Base-by-base conservation (phyloP, 2,888 invertebrate species). In the Pristionchus entomophagus region DNA sequence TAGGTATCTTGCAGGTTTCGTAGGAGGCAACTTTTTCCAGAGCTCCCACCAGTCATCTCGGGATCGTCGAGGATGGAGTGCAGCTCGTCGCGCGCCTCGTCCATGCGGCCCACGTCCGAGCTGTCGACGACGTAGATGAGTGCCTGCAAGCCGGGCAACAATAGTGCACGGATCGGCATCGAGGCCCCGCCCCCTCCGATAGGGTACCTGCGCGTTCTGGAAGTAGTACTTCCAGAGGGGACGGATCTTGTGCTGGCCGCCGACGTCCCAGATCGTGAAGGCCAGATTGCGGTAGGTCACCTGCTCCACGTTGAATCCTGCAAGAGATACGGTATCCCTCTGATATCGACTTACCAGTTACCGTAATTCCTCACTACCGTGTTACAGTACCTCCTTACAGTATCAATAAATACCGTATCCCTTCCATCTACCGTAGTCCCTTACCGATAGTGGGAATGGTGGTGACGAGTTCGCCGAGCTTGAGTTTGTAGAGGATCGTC, bases 141-240 rank as follows among this genome's bases (percentile, higher is more conserved):
- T 1, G 53, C 69, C 84, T 51, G 53, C n/a, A 32, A 65, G 38
- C 12, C 22, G n/a, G 12, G 19, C 56, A n/a, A 22, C 10, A 56
- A 56, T 56, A 8, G 56, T 22, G 56, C 56, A 56, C n/a, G n/a
- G 56, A 56, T 56, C 56, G 56, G 56, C 56, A 22, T n/a, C 22
- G 14, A 32, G 45, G 5, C 6, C 29, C 22, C 2, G 0, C 49
- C 49, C 45, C 26, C 51, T 14, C 35, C 51, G 26, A 29, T 45
- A 2, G 3, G 51, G 12, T 59, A 85, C 85, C 56, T 85, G 85
- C 17, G 85, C 80, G 59, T 85, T 59, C 62, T 85, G 85, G 80
- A 78, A 85, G 85, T 85, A 85, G 29, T 85, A 85, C 80, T 85
- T 85, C 85, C 85, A 85, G 10, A 85, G 85, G 0, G 85, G 73